A percentile compares a stretch with the other conserved stretches of the same genome.
These are phyloP conservation scores for Drosophila suboccidentalis DNA, from an alignment of 2,888 invertebrate genomes.

Conservation along the genomic window DNA sequence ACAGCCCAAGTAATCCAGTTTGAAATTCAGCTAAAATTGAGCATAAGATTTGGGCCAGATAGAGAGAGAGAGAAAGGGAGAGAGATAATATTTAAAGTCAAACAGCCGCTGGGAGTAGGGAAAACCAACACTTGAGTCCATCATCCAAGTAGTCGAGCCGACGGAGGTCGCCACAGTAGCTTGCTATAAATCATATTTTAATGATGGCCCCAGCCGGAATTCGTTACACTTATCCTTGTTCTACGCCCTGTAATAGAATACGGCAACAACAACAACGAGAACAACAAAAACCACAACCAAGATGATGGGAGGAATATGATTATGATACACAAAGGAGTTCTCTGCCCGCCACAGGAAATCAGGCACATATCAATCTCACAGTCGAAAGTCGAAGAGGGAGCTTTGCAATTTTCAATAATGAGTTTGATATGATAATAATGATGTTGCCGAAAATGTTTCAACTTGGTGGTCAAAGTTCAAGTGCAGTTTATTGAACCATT, in stretches of 20 bases:
- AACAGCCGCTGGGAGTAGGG: slow-evolving; percentile 11
- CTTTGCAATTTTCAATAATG: slow-evolving; percentile 45
- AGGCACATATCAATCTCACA: slow-evolving; percentile 65
- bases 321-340: slow-evolving; percentile 50
- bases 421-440: slow-evolving; percentile 37
- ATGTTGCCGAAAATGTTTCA: slow-evolving; percentile 31
- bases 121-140: slow-evolving; percentile 50
- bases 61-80: not conserved
- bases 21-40: slow-evolving; percentile 42
- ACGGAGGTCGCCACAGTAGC: slow-evolving; percentile 39
- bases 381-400: slow-evolving; percentile 9
- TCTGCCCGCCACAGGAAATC: slow-evolving; percentile 46
- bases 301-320: slow-evolving; percentile 14
- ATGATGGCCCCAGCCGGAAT: slow-evolving; percentile 73
- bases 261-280: slow-evolving; percentile 26
- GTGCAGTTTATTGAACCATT: slow-evolving; percentile 73
- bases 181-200: slow-evolving; percentile 79
- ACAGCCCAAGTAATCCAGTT: slow-evolving; percentile 17
- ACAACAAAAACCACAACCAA: not conserved
- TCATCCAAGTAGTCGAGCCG: slow-evolving; percentile 40
- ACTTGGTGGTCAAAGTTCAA: slow-evolving; percentile 47
- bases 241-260: slow-evolving; percentile 61
- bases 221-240: slow-evolving; percentile 44
- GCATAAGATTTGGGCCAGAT: slow-evolving; percentile 44
- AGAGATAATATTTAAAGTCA: slow-evolving; percentile 63